These are phyloP conservation scores for Cremastinae sp. DNA, from an alignment of 2,888 invertebrate species.

Conservation along the genomic window DNA sequence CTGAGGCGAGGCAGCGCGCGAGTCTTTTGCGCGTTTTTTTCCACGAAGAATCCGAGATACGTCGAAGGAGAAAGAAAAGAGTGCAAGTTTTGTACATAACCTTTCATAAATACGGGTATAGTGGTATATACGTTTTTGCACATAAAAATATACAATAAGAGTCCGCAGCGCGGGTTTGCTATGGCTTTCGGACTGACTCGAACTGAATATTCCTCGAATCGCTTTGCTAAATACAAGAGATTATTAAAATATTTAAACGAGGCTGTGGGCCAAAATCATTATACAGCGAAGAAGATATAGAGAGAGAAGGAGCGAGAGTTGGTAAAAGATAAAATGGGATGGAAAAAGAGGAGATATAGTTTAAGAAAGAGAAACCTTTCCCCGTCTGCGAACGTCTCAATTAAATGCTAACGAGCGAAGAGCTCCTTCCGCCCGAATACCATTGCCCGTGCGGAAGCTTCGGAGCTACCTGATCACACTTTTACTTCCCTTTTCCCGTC, in stretches of 20 bases:
- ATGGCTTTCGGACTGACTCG: conserved; percentile 44
- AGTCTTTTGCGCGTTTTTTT: conserved; percentile 19
- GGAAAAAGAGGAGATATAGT: not conserved
- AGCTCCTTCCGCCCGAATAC: conserved; percentile 75
- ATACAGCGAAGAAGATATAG: conserved; percentile 47
- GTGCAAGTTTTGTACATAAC: conserved; percentile 10
- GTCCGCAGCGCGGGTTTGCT: conserved; percentile 19
- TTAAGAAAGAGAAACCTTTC: conserved; percentile 29
- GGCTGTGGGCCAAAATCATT: conserved; percentile 71
- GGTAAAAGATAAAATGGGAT: not conserved
- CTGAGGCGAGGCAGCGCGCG: conserved; percentile 3
- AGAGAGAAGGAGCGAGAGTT: conserved; percentile 10
- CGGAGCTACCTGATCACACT: conserved; percentile 64
- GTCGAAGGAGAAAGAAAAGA: conserved; percentile 7
- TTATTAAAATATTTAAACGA: conserved; percentile 77
- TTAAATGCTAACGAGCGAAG: conserved; percentile 77
- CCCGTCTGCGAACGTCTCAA: conserved; percentile 72
- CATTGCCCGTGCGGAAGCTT: conserved; percentile 69
- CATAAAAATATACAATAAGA: conserved; percentile 21
- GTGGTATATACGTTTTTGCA: not conserved
- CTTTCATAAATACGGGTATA: not conserved
- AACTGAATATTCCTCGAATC: conserved; percentile 70
- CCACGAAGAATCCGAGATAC: conserved; percentile 28
- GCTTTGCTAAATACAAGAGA: conserved; percentile 74
- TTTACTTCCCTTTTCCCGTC: conserved; percentile 28